Conservation (phyloP, 2,113 vertebrate genomes). For the Regulus satrapa region DNA sequence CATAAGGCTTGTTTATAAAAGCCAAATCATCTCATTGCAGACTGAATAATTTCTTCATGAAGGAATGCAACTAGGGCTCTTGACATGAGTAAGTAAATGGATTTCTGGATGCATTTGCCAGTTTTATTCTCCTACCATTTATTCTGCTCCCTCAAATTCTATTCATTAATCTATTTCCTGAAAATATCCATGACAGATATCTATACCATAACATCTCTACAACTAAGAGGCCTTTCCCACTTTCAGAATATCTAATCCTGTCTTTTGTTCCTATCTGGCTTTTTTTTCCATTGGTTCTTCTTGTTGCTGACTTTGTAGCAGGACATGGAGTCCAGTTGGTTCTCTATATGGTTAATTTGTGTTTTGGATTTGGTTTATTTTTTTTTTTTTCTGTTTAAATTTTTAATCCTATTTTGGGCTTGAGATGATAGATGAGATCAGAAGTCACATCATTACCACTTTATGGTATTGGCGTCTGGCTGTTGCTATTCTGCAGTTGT, state of each 20-base stretch:
- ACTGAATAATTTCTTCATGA: background rate
- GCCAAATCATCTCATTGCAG: background rate
- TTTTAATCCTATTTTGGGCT: background rate
- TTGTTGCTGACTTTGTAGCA: background rate
- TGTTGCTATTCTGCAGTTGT: background rate
- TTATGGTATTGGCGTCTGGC: background rate
- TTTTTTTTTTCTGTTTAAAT: background rate
- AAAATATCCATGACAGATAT: background rate
- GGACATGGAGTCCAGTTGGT: background rate
- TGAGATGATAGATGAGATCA: background rate
- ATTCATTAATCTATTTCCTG: background rate
- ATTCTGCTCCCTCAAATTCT: background rate
- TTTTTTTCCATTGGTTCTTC: background rate
- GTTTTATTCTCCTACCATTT: background rate
- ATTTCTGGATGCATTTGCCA: background rate
- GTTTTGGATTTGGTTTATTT: too few species aligned
- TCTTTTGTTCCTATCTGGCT: background rate
- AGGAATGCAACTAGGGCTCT: background rate
- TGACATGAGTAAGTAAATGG: background rate
- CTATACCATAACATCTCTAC: background rate
- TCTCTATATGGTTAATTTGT: background rate
- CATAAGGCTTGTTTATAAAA: background rate
- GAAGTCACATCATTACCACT: background rate
- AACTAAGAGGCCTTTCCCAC: background rate
- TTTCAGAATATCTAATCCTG: background rate